A percentile compares a stretch with the other conserved stretches of the same genome.
Evolutionary conservation across 1,140 invertebrate genomes (phyloP).

Genomic region (Danaus plexippus): DNA sequence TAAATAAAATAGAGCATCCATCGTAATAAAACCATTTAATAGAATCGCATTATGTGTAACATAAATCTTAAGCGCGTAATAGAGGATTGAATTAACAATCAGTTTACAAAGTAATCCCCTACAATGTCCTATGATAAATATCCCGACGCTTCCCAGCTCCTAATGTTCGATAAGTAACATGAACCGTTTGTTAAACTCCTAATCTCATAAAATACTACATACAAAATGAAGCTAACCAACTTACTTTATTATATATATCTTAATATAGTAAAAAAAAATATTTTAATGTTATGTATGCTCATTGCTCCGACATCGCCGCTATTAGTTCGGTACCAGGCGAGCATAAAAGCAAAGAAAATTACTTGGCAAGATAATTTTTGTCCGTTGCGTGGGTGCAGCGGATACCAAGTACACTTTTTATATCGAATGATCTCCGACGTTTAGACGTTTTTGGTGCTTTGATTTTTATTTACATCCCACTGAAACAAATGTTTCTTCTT

Average conservation of each 20-base stretch:
- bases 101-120: slow-evolving; percentile 14
- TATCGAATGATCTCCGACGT: slow-evolving; percentile 11
- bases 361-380: slow-evolving; percentile 52
- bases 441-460: too few species aligned
- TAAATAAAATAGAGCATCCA: too few species aligned
- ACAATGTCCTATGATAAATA: slow-evolving; percentile 18
- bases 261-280: slow-evolving; percentile 21
- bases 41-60: background rate
- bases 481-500: too few species aligned
- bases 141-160: slow-evolving; percentile 9
- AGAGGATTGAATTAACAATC: slow-evolving; percentile 19
- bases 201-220: slow-evolving; percentile 32
- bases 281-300: slow-evolving; percentile 35
- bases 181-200: slow-evolving; percentile 34
- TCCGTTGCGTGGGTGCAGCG: slow-evolving; percentile 41
- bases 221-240: slow-evolving; percentile 7
- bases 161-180: slow-evolving; percentile 23
- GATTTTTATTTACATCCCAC: too few species aligned
- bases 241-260: background rate
- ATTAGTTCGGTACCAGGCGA: slow-evolving; percentile 45
- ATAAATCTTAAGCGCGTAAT: slow-evolving; percentile 23
- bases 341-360: slow-evolving; percentile 50
- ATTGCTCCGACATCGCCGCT: slow-evolving; percentile 39
- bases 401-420: slow-evolving; percentile 16
- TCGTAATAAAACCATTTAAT: too few species aligned